Conservation (phyloP, 2,888 invertebrate species). For the Halictus quadricinctus region DNA sequence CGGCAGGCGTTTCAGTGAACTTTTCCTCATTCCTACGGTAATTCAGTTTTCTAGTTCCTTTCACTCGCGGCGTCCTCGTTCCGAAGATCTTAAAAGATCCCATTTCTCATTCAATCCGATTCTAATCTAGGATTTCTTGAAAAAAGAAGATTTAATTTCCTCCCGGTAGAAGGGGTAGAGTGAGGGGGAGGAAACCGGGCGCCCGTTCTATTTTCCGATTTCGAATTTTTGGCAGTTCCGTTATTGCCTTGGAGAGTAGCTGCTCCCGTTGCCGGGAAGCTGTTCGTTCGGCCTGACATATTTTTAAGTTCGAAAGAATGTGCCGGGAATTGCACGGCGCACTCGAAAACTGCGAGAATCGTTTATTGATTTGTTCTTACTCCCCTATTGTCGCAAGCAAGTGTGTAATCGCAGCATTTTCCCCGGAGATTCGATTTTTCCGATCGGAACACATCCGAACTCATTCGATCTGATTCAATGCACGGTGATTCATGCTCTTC, state of each 20-base stretch:
- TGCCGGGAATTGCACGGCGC: not conserved
- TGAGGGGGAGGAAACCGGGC: not conserved
- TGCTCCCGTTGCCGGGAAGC: not conserved
- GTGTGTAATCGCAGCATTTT: conserved; percentile 57
- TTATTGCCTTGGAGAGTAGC: not conserved
- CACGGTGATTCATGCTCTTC: conserved; percentile 57
- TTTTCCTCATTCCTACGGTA: not conserved
- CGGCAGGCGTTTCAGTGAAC: not conserved
- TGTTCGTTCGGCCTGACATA: not conserved
- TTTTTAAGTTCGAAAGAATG: conserved; percentile 19
- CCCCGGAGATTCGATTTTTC: conserved; percentile 56
- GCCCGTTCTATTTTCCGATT: too few species aligned
- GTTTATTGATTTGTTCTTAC: conserved; percentile 54
- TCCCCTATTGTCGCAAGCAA: conserved; percentile 52
- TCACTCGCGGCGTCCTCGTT: not conserved
- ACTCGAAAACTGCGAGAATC: conserved; percentile 11
- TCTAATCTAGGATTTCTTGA: not conserved
- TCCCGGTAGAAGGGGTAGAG: too few species aligned
- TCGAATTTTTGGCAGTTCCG: not conserved
- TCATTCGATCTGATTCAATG: conserved; percentile 59
- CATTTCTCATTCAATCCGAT: not conserved
- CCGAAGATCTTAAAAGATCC: conserved; percentile 6
- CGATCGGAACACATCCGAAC: conserved; percentile 57
- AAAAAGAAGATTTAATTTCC: not conserved
- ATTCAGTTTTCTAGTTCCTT: conserved; percentile 6